Base-by-base conservation (phyloP, 2,113 vertebrate species). In the Myotis yumanensis region DNA sequence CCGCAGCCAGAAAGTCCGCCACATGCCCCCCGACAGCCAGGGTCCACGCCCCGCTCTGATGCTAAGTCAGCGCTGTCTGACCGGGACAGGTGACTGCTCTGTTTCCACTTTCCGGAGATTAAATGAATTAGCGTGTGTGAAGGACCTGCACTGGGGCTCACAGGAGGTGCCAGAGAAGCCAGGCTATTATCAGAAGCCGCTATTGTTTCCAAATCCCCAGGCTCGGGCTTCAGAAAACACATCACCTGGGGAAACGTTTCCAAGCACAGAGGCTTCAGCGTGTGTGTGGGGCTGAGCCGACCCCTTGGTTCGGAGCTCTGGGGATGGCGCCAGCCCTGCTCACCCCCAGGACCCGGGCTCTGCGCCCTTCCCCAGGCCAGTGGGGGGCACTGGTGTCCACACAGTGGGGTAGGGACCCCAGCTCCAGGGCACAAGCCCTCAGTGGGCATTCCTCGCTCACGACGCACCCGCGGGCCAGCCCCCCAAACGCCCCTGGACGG, bases 381-480 rank as follows among this genome's bases (percentile, higher is more conserved):
- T 8, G 51, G 37, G 35, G 30, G 62, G 17, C 17, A 3, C 48
- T 9, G 54, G 6, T n/a, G 20, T n/a, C 66, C 86, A 77, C 51
- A 23, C 3, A 2, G 43, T 5, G 7, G 22, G 43, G 10, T 22
- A 62, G 51, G 76, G 9, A 52, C 64, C 16, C 8, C 30, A n/a
- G 62, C 46, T 71, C 62, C 9, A 0, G 64, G 43, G 54, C 51
- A 52, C 75, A n/a, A 22, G 10, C 52, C 32, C 30, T 35, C 69
- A 35, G 59, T 4, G 12, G 30, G 4, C 15, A 25, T 4, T 3
- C 15, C 5, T 6, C 7, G 20, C 11, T 30, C 23, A 14, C 0
- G 0, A 32, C 0, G 1, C 0, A 3, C 30, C 18, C 0, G 0
- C 28, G 71, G 51, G 59, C 69, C 48, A 9, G 77, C 2, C 10